Evolutionary conservation across 2,888 invertebrate species (phyloP).

Genomic region (Ectemnius continuus): DNA sequence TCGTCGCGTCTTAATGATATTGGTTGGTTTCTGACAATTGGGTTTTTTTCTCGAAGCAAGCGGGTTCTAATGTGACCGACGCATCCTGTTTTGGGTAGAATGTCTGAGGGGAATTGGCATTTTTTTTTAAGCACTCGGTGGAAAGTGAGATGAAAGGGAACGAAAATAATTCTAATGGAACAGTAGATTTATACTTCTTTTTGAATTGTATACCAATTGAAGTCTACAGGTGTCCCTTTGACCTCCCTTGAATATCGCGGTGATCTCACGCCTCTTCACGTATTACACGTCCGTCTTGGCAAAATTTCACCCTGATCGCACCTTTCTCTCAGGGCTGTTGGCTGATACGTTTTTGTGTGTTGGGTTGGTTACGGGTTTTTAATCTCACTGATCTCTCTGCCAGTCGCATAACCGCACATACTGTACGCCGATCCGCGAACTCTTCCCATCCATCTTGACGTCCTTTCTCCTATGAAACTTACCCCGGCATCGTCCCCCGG

Average conservation of each 20-base stretch:
- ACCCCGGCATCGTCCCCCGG: background rate
- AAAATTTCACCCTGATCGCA: conserved; percentile 69
- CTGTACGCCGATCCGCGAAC: conserved; percentile 3
- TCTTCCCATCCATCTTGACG: background rate
- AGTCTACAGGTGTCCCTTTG: background rate
- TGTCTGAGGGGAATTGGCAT: conserved; percentile 62
- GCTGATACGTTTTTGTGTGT: conserved; percentile 73
- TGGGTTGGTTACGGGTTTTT: conserved; percentile 76
- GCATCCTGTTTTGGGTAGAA: conserved; percentile 57
- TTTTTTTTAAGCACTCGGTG: conserved; percentile 43
- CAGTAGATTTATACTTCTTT: background rate
- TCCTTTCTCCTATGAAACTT: conserved; percentile 7
- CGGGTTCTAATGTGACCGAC: conserved; percentile 35
- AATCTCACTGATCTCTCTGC: conserved; percentile 60
- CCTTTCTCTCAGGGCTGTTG: conserved; percentile 72
- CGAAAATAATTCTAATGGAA: conserved; percentile 6
- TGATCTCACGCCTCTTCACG: conserved; percentile 55
- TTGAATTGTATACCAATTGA: background rate
- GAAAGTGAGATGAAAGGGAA: conserved; percentile 35
- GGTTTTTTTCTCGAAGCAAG: conserved; percentile 20
- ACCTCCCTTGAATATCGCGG: conserved; percentile 5
- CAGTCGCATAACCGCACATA: conserved; percentile 44
- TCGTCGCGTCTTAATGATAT: too few species aligned
- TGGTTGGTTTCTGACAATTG: background rate
- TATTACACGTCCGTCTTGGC: conserved; percentile 52